Conservation (phyloP, 1,140 invertebrate species). For the Amyelois transitella region DNA sequence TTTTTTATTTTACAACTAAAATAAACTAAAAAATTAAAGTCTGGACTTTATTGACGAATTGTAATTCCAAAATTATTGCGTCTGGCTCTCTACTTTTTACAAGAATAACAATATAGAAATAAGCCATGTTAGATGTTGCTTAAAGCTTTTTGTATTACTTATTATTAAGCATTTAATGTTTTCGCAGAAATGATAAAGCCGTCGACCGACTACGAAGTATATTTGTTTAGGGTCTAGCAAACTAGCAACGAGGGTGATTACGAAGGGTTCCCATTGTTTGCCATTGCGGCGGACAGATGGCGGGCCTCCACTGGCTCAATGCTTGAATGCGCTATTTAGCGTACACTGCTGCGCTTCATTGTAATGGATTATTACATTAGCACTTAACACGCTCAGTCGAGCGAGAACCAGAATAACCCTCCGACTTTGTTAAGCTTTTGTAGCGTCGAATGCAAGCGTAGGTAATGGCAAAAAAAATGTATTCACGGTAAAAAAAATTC, state of each 20-base stretch:
- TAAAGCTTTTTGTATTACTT: background rate
- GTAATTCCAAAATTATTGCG: background rate
- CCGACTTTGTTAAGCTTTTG: slow-evolving; percentile 43
- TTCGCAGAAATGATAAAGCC: slow-evolving; percentile 21
- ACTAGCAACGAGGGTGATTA: slow-evolving; percentile 59
- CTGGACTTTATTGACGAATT: too few relatives aligned
- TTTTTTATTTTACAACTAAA: background rate
- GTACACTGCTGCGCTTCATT: slow-evolving; percentile 62
- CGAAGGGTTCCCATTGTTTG: slow-evolving; percentile 59
- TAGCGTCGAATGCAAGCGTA: slow-evolving; percentile 25
- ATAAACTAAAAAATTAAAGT: too few relatives aligned
- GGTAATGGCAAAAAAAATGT: slow-evolving; percentile 48
- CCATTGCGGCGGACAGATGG: slow-evolving; percentile 62
- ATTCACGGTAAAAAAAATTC: slow-evolving; percentile 30
- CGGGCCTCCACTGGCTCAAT: slow-evolving; percentile 37
- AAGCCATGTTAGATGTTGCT: background rate
- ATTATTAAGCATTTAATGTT: background rate
- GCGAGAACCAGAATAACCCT: slow-evolving; percentile 51
- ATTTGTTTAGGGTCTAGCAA: slow-evolving; percentile 65
- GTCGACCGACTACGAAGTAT: slow-evolving; percentile 32
- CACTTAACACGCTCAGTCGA: slow-evolving; percentile 67
- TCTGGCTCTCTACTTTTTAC: too few relatives aligned
- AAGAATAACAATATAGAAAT: background rate
- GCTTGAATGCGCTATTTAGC: slow-evolving; percentile 69
- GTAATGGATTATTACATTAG: slow-evolving; percentile 73